Base-by-base conservation (phyloP, 2,113 vertebrate species). In the Lamprologus sp. region DNA sequence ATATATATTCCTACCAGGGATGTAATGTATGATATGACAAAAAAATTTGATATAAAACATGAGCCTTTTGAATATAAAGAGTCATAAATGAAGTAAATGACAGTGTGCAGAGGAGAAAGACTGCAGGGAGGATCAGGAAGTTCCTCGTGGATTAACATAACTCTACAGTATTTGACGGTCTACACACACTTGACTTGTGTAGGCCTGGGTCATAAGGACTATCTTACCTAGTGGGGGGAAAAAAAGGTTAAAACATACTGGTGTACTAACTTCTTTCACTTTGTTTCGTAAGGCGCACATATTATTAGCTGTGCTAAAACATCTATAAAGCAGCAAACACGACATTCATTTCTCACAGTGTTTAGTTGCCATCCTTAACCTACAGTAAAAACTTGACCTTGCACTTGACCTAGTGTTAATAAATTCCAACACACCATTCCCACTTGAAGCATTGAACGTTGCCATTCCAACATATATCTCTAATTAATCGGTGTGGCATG, bases 11-110 rank as follows among this genome's bases (percentile, higher is more conserved):
- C 26, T 60, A 15, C 15, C 35, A 28, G 21, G 14, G 15, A 45
- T 58, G 9, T 45, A 23, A 63, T 33, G 23, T 31, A 63, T 42
- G 7, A 53, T n/a, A 19, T 63, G 42, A 40, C 3, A 31, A 17
- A 26, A 17, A 58, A 26, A 28, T 0, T 3, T 3, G 1, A 13
- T 12, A 31, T 6, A 47, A 81, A 47, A 47, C 37, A 45, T 1
- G 58, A 31, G 40, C 17, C 37, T 21, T 45, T 45, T 60, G 15
- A n/a, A 82, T 82, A 58, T 42, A 3, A 82, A 60, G n/a, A 81
- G n/a, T 23, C 4, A 10, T 17, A 53, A 55, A 35, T 54, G 35
- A 58, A 42, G 23, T 58, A 31, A 26, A 13, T 82, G 23, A 60
- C 80, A 82, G 33, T 7, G 6, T 47, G 58, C 33, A 45, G 9